Evolutionary conservation across 2,797 vertebrate species (phyloP), one percentile per base, ranked within the genome.

Genomic region (Melanotaenia trifasciata): DNA sequence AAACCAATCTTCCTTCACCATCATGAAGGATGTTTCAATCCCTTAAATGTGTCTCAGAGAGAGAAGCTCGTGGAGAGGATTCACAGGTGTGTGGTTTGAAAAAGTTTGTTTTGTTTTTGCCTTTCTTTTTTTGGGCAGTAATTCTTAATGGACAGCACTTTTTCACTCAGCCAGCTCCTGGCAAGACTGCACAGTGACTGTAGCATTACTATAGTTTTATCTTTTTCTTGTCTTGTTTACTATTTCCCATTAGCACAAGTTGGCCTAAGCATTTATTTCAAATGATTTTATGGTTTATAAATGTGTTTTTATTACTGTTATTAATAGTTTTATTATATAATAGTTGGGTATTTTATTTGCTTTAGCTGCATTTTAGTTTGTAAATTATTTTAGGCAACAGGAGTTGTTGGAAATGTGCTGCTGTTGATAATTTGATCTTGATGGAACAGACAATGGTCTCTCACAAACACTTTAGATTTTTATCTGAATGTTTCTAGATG

Each of bases 1-100:
- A 71, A 72, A 74, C 77, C 77, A 70, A 69, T 74, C 61, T 74
- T 58, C 57, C 40, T 60, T 60, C 45, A 47, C 30, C 58, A 62
- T 70, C 71, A 66, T 79, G 66, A 70, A 62, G 56, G 61, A 66
- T 70, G 66, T 65, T 70, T 58, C 66, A 70, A 57, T 56, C 63
- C 45, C 35, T 57, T 74, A 70, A 73, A 79, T 65, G 45, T 50
- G 32, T 61, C 66, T 66, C 2, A 58, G 30, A 24, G 40, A 65
- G 51, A 57, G 43, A 18, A 11, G 64, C 53, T 72, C 26, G 51
- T 26, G 38, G 33, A 4, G 53, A 58, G 12, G 54, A 73, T 58
- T 68, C 61, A 40, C 65, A 50, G 45, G 65, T 60, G 58, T 62
- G 35, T 45, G 13, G 43, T 45, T 9, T 22, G 54, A 24, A 47